Percentiles rank a stretch among this genome's conserved stretches.
These are phyloP conservation scores for Scaptomyza tumidula DNA, from an alignment of 2,888 invertebrate species.

Conservation along the genomic window DNA sequence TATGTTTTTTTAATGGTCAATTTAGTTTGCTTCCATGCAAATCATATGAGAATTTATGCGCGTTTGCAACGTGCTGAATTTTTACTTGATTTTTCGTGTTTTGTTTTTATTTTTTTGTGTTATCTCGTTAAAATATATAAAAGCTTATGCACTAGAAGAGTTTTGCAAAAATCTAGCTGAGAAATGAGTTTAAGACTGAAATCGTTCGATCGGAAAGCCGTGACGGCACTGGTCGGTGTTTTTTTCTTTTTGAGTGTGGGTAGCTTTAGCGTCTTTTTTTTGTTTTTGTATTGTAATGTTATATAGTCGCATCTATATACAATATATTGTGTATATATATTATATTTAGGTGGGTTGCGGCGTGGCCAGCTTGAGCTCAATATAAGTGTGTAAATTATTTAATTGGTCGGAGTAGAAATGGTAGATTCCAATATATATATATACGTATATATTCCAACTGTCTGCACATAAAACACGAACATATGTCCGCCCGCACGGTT, in stretches of 20 bases:
- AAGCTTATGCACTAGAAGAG: slow-evolving; percentile 61
- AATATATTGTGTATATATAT: slow-evolving; percentile 48
- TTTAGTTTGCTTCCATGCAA: slow-evolving; percentile 61
- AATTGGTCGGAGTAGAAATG: slow-evolving; percentile 67
- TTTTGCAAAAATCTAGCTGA: slow-evolving; percentile 61
- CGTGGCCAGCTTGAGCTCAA: slow-evolving; percentile 78
- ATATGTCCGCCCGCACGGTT: slow-evolving; percentile 41
- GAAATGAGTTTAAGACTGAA: slow-evolving; percentile 45
- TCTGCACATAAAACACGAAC: too few relatives aligned
- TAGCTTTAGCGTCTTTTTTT: slow-evolving; percentile 66
- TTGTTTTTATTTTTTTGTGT: too few relatives aligned
- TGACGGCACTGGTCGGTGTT: slow-evolving; percentile 54
- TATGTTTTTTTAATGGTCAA: slow-evolving; percentile 30
- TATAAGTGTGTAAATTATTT: slow-evolving; percentile 52
- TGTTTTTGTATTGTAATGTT: not conserved
- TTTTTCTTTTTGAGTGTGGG: slow-evolving; percentile 26
- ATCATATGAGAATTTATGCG: slow-evolving; percentile 61
- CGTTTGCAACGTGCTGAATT: slow-evolving; percentile 68
- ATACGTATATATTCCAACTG: too few relatives aligned
- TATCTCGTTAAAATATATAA: slow-evolving; percentile 30
- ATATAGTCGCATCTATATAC: slow-evolving; percentile 41
- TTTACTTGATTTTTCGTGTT: not conserved
- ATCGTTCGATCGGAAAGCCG: slow-evolving; percentile 52
- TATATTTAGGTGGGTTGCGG: slow-evolving; percentile 74
- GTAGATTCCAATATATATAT: not conserved